Percentiles rank a stretch among this genome's conserved stretches.
These are phyloP conservation scores for Tetrao urogallus DNA, from an alignment of 2,113 vertebrate genomes.

Conservation along the genomic window DNA sequence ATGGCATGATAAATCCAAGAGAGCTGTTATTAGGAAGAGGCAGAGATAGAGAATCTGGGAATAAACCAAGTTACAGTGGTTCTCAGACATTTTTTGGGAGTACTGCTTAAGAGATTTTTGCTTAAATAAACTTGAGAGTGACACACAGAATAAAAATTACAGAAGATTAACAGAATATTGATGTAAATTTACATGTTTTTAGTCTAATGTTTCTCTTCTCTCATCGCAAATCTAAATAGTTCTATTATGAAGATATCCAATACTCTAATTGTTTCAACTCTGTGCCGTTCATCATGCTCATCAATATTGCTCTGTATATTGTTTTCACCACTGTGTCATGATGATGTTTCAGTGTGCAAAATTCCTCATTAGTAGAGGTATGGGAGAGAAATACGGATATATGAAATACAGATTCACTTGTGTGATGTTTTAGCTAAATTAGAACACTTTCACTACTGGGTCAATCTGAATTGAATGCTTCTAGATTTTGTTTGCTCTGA, in stretches of 20 bases:
- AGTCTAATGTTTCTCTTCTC: background rate
- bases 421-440: background rate
- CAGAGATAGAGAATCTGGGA: background rate
- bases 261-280: background rate
- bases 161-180: background rate
- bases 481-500: background rate
- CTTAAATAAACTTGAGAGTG: background rate
- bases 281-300: background rate
- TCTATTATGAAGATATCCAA: background rate
- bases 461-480: background rate
- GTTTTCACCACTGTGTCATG: background rate
- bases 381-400: background rate
- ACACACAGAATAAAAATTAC: background rate
- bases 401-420: background rate
- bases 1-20: background rate
- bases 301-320: background rate
- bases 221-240: background rate
- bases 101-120: background rate
- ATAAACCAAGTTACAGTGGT: background rate
- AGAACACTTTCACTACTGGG: background rate
- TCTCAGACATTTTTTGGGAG: background rate
- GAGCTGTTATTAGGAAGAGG: background rate
- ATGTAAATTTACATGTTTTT: background rate
- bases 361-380: background rate
- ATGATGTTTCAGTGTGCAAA: background rate